Conservation (phyloP, 2,888 invertebrate genomes). For the Drosophila kuntzei region DNA sequence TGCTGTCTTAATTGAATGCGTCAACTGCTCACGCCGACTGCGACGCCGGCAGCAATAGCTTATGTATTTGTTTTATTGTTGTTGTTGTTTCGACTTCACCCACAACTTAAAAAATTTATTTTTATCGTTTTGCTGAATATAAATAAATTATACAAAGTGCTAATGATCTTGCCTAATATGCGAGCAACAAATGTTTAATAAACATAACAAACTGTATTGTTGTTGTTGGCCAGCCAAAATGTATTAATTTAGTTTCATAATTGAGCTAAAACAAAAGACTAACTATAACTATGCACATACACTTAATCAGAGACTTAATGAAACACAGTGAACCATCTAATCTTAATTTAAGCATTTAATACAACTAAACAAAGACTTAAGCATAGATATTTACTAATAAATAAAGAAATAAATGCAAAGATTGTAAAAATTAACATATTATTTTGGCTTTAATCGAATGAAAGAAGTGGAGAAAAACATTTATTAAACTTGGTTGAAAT, state of each 20-base stretch:
- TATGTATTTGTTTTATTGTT: neutral
- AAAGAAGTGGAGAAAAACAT: neutral
- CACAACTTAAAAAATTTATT: constrained; percentile 39
- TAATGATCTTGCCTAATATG: constrained; percentile 76
- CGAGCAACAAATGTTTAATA: constrained; percentile 19
- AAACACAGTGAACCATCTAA: neutral
- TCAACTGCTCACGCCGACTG: constrained; percentile 9
- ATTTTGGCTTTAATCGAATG: neutral
- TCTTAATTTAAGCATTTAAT: constrained; percentile 14
- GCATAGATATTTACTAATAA: neutral
- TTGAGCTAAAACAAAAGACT: constrained; percentile 39
- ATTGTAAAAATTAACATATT: neutral
- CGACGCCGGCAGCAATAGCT: constrained; percentile 26
- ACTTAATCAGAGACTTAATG: constrained; percentile 24
- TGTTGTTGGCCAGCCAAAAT: constrained; percentile 43
- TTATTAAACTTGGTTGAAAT: neutral
- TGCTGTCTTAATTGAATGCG: constrained; percentile 45
- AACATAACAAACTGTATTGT: constrained; percentile 21
- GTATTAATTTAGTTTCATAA: constrained; percentile 72
- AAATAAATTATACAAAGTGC: constrained; percentile 41
- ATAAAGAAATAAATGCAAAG: constrained; percentile 10
- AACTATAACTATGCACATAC: constrained; percentile 6
- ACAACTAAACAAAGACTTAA: constrained; percentile 11
- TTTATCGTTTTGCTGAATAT: constrained; percentile 23
- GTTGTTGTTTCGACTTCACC: constrained; percentile 39